These are phyloP conservation scores for Hippocampus guttulatus DNA, from an alignment of 2,113 vertebrate species.

Conservation along the genomic window DNA sequence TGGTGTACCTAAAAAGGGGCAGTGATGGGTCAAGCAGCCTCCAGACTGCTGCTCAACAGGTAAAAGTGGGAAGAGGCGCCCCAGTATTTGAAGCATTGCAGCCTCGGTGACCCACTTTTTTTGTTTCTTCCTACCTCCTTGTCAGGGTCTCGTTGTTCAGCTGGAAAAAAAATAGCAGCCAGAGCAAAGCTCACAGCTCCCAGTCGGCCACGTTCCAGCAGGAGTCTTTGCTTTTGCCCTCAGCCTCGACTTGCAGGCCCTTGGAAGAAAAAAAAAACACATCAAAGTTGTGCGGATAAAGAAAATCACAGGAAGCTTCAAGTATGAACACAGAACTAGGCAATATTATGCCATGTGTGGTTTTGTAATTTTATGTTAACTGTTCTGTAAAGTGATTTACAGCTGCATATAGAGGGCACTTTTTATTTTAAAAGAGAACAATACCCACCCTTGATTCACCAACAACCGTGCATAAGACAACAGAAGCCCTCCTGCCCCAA, in stretches of 20 bases:
- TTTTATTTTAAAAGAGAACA: too few relatives aligned
- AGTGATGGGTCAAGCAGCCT: not conserved
- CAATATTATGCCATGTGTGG: too few relatives aligned
- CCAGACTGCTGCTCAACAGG: not conserved
- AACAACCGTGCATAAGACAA: too few relatives aligned
- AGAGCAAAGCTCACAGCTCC: conserved; percentile 18
- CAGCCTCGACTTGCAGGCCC: conserved; percentile 29
- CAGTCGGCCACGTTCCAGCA: conserved; percentile 39
- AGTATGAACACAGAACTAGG: not conserved
- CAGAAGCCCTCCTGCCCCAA: not conserved
- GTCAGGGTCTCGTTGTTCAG: conserved; percentile 14
- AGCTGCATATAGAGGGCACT: too few relatives aligned
- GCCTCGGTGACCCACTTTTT: not conserved
- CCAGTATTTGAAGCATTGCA: not conserved
- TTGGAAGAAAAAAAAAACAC: conserved; percentile 34
- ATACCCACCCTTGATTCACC: too few relatives aligned
- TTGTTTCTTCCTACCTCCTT: conserved; percentile 19
- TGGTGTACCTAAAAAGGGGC: conserved; percentile 52
- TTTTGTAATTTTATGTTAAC: too few relatives aligned
- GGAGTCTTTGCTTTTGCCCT: conserved; percentile 31
- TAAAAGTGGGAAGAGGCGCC: not conserved
- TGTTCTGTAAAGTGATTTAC: too few relatives aligned
- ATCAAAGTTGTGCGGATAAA: not conserved
- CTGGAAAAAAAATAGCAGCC: conserved; percentile 24
- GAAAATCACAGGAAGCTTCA: not conserved